Evolutionary conservation across 2,797 vertebrate genomes (phyloP).

Genomic region (Emys orbicularis): DNA sequence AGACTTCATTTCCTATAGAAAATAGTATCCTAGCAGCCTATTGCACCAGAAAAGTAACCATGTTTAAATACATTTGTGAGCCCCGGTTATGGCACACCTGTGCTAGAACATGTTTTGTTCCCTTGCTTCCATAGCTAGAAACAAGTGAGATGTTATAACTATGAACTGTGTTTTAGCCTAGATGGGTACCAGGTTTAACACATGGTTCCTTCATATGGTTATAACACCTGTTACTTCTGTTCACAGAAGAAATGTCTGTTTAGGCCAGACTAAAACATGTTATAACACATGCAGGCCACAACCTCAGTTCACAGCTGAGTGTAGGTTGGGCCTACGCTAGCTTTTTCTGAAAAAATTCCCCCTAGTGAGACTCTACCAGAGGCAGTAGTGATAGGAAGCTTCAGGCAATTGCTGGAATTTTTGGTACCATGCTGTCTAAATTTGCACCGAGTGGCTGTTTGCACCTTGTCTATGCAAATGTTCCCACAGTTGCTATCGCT

Average conservation of each 20-base stretch:
- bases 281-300: neutral
- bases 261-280: neutral
- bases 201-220: neutral
- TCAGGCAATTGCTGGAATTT: neutral
- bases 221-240: neutral
- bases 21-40: constrained; percentile 5
- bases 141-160: neutral
- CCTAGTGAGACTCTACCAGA: neutral
- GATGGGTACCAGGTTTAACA: neutral
- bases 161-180: neutral
- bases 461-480: neutral
- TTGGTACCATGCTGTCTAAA: neutral
- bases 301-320: neutral
- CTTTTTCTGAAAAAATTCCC: neutral
- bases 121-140: neutral
- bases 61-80: neutral
- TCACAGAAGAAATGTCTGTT: neutral
- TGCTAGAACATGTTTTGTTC: neutral
- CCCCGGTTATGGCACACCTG: neutral
- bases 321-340: neutral
- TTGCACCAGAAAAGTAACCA: neutral
- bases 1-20: constrained; percentile 28
- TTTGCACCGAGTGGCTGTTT: neutral
- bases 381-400: neutral
- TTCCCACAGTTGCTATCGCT: neutral